Evolutionary conservation across 1,140 invertebrate genomes (phyloP).

Genomic region (Paraescarpia echinospica): DNA sequence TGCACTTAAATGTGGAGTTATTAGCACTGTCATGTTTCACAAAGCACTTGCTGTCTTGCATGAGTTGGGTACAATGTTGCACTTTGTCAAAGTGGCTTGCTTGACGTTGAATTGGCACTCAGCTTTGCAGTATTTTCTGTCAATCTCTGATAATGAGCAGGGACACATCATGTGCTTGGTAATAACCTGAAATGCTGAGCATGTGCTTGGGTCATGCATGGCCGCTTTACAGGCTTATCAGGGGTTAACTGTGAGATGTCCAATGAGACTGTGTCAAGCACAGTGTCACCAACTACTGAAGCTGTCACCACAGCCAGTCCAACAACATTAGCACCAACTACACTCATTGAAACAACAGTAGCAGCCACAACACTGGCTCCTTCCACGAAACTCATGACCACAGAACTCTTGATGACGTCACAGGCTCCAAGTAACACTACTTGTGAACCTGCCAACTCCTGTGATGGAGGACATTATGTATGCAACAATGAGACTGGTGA

Average conservation of each 20-base stretch:
- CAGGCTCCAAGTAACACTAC: background rate
- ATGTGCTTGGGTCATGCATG: background rate
- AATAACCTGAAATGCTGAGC: background rate
- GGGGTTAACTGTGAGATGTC: background rate
- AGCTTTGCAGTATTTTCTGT: background rate
- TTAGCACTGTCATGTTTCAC: no score
- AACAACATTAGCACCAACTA: background rate
- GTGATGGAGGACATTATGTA: background rate
- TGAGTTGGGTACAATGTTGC: background rate
- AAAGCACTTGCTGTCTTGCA: background rate
- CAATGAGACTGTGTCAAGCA: background rate
- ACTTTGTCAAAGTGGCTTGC: background rate
- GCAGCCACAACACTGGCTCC: constrained; percentile 7
- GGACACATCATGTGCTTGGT: background rate
- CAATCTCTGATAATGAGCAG: background rate
- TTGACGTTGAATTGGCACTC: background rate
- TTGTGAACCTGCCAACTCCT: background rate
- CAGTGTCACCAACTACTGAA: background rate
- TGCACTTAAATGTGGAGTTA: no score
- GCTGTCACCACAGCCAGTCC: background rate
- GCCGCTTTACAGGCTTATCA: background rate
- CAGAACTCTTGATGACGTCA: background rate
- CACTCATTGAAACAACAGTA: background rate
- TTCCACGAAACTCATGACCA: background rate
- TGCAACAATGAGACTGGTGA: no score